Evolutionary conservation across 2,888 invertebrate genomes (phyloP).

Genomic region (Xestia ashworthii): DNA sequence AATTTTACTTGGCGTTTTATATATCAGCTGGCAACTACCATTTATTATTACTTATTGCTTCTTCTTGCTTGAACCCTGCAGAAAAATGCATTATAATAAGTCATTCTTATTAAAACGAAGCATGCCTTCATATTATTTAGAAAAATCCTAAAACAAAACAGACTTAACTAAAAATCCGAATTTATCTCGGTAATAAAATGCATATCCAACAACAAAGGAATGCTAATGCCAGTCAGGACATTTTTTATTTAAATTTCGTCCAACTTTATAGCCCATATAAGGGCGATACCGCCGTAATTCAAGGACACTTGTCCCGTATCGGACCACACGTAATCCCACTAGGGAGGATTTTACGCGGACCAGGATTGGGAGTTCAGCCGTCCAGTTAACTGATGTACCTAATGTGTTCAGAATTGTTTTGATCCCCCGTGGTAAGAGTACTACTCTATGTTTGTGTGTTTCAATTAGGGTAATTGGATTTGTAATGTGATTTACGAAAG

Average conservation of each 20-base stretch:
- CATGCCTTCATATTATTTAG: not conserved
- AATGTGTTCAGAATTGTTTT: constrained; percentile 59
- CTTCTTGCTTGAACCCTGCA: not conserved
- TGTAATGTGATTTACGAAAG: constrained; percentile 29
- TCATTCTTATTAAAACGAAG: too few relatives aligned
- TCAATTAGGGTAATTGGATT: constrained; percentile 48
- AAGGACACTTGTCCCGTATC: constrained; percentile 65
- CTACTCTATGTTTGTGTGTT: constrained; percentile 41
- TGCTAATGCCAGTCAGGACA: constrained; percentile 31
- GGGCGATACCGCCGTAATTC: constrained; percentile 60
- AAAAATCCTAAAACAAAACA: constrained; percentile 1
- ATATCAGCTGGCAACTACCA: not conserved
- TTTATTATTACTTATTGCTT: not conserved
- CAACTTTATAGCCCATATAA: constrained; percentile 54
- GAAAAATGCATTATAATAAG: not conserved
- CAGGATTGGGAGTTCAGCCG: constrained; percentile 66
- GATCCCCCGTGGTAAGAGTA: constrained; percentile 41
- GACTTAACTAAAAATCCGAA: constrained; percentile 10
- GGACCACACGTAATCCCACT: constrained; percentile 70
- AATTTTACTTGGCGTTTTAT: not conserved
- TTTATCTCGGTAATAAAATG: constrained; percentile 39
- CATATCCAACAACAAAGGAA: constrained; percentile 41
- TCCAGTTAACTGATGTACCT: constrained; percentile 65
- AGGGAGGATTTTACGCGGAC: constrained; percentile 68
- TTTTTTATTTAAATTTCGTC: constrained; percentile 56